Conservation (phyloP, 2,113 vertebrate genomes). For the Telmatochromis bifrenatus region DNA sequence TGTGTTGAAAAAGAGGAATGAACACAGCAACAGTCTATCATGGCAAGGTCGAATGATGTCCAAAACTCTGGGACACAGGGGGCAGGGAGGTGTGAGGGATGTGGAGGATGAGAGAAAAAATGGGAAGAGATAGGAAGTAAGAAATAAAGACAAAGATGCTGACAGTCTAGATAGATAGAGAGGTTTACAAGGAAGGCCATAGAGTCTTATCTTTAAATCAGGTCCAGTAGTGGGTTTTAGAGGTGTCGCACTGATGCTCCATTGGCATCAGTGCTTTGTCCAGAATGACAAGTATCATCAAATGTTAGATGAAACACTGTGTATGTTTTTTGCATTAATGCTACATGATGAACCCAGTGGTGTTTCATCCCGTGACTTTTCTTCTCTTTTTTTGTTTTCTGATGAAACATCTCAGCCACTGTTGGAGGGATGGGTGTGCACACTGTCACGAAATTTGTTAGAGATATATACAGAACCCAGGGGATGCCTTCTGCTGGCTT, state of each 20-base stretch:
- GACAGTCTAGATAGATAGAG: background rate
- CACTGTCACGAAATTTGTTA: background rate
- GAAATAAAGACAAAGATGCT: constrained; percentile 25
- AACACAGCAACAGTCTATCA: constrained; percentile 80
- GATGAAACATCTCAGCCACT: background rate
- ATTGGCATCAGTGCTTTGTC: background rate
- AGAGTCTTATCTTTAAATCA: background rate
- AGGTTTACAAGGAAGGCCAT: background rate
- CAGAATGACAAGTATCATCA: background rate
- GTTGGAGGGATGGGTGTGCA: background rate
- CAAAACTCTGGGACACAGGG: constrained; percentile 57
- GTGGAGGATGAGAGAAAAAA: background rate
- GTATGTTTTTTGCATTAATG: background rate
- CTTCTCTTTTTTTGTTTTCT: background rate
- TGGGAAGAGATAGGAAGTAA: background rate
- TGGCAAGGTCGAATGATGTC: constrained; percentile 82
- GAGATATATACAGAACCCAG: background rate
- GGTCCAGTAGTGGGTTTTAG: background rate
- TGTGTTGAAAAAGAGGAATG: constrained; percentile 51
- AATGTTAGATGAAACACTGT: background rate
- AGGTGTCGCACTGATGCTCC: background rate
- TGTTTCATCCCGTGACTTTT: background rate
- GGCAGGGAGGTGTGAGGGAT: background rate
- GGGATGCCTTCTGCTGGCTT: background rate
- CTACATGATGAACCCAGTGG: background rate